Conservation (phyloP, 2,113 vertebrate species). For the Glaucomys volans region DNA sequence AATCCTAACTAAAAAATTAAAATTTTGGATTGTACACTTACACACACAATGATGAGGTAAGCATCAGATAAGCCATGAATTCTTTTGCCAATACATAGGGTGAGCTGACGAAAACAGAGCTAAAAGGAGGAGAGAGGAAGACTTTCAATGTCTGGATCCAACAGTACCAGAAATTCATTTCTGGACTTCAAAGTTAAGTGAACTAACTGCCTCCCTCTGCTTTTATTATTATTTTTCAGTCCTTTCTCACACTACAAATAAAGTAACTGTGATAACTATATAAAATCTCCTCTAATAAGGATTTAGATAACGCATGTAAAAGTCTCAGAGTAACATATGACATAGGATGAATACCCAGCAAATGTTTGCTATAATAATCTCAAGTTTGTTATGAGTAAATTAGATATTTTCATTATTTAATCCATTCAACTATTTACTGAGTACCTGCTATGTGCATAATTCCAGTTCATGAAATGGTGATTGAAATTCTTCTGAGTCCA, state of each 20-base stretch:
- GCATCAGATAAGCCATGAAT: background rate
- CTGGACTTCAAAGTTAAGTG: background rate
- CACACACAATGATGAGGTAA: background rate
- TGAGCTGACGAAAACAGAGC: background rate
- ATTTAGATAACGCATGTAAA: background rate
- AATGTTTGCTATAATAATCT: background rate
- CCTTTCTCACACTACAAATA: background rate
- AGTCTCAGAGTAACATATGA: background rate
- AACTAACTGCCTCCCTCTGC: background rate
- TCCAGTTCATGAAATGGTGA: background rate
- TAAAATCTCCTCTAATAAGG: background rate
- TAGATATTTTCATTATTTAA: background rate
- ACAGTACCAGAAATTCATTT: background rate
- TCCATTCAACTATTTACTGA: slow-evolving; percentile 10
- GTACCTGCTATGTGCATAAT: background rate
- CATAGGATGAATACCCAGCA: background rate
- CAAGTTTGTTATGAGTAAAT: background rate
- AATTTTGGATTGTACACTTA: background rate
- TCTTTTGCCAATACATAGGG: background rate
- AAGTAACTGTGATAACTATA: background rate
- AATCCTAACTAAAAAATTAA: background rate
- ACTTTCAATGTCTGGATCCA: background rate
- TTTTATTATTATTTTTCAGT: background rate
- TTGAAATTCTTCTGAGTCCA: background rate
- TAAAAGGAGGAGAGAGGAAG: background rate